phyloP scores from a whole-genome alignment of 2,888 invertebrate genomes.

The Erebia palarica region DNA sequence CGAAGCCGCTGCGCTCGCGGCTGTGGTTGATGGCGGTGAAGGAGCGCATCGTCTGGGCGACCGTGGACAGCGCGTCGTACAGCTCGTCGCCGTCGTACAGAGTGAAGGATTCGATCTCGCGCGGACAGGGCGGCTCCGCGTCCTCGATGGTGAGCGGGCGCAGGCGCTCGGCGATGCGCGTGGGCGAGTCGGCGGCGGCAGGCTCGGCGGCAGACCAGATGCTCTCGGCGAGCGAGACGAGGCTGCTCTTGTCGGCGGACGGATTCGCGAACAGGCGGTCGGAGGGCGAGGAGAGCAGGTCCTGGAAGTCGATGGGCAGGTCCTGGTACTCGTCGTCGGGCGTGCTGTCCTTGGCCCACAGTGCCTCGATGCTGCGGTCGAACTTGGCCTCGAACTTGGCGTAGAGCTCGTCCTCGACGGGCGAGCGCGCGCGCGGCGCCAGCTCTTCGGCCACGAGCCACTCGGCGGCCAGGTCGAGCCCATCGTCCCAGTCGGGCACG shows the following conservation, averaged over 20 bases:
- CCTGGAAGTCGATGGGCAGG: slow-evolving; percentile 83
- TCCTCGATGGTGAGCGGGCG: slow-evolving; percentile 59
- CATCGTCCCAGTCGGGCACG: slow-evolving; percentile 70
- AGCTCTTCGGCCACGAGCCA: slow-evolving; percentile 67
- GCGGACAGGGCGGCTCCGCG: slow-evolving; percentile 45
- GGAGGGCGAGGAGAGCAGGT: slow-evolving; percentile 82
- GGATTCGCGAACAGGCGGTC: slow-evolving; percentile 75
- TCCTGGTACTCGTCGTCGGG: slow-evolving; percentile 83
- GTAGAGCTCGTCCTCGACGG: slow-evolving; percentile 78
- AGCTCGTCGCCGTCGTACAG: slow-evolving; percentile 67
- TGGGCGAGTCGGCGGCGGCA: slow-evolving; percentile 48
- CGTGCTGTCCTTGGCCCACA: slow-evolving; percentile 83
- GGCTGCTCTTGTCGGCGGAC: slow-evolving; percentile 61
- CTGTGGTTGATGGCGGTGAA: slow-evolving; percentile 84
- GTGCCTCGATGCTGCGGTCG: slow-evolving; percentile 85
- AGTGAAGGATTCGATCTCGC: slow-evolving; percentile 59
- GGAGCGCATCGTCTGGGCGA: slow-evolving; percentile 73
- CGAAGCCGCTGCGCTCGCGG: slow-evolving; percentile 84
- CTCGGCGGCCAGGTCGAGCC: slow-evolving; percentile 58
- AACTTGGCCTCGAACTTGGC: slow-evolving; percentile 86
- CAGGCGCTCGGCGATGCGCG: slow-evolving; percentile 56
- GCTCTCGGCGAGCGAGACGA: slow-evolving; percentile 63
- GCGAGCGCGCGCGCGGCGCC: slow-evolving; percentile 58
- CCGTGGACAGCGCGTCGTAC: slow-evolving; percentile 65
- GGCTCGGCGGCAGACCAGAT: slow-evolving; percentile 58